Percentiles rank a stretch among this genome's conserved stretches.
Conservation (phyloP, 2,888 invertebrate genomes). For the Steromphala cineraria region DNA sequence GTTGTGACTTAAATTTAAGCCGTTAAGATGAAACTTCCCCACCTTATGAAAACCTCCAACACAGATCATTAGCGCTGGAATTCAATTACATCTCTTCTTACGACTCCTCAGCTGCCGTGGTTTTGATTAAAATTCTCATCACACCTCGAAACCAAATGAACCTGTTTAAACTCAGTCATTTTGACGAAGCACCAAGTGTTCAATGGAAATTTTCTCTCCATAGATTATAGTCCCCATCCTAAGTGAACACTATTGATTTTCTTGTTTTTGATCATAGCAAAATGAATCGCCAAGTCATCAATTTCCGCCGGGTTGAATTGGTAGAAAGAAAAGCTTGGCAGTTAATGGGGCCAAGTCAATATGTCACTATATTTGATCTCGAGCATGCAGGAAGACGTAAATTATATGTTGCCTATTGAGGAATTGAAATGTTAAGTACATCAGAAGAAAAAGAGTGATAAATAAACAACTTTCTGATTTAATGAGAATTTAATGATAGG, state of each 20-base stretch:
- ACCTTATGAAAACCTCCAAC: no score
- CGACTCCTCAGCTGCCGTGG: no score
- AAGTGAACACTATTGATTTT: neutral
- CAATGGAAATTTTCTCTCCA: neutral
- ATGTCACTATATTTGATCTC: neutral
- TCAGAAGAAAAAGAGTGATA: neutral
- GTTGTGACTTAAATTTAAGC: no score
- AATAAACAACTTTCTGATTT: neutral
- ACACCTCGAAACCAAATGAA: neutral
- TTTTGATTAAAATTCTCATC: neutral
- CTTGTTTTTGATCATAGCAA: slow-evolving; percentile 1
- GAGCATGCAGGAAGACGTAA: neutral
- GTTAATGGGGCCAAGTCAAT: neutral
- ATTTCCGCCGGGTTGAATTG: neutral
- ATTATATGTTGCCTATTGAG: neutral
- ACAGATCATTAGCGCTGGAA: no score
- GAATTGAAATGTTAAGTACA: neutral
- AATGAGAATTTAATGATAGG: neutral
- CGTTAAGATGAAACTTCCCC: no score
- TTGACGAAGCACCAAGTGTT: neutral
- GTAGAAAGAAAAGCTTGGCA: neutral
- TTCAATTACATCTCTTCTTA: no score
- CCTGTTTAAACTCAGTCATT: slow-evolving; percentile 5
- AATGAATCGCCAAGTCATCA: slow-evolving; percentile 8
- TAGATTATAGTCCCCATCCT: neutral